A percentile compares a stretch with the other conserved stretches of the same genome.
Conservation (phyloP, 2,797 vertebrate species). For the Galaxias olidus region DNA sequence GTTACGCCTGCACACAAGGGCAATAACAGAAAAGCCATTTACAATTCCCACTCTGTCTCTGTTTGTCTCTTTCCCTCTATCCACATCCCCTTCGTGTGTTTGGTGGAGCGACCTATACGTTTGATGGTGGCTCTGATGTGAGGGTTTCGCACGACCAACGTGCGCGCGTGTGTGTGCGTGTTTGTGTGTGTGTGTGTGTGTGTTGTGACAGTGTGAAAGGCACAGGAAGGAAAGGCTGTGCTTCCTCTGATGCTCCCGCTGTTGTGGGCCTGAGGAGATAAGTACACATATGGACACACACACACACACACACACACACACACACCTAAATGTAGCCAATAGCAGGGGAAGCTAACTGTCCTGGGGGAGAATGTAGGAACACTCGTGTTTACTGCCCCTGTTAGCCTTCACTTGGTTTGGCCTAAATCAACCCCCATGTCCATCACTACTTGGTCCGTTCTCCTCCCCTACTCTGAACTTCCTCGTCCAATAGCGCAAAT, state of each 20-base stretch:
- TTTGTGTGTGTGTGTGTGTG: constrained; percentile 49
- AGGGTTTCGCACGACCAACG: not conserved
- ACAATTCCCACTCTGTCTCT: too few relatives aligned
- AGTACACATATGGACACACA: constrained; percentile 53
- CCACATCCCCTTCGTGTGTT: too few relatives aligned
- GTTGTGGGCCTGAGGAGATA: constrained; percentile 72
- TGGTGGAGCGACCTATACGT: too few relatives aligned
- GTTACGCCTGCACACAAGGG: too few relatives aligned
- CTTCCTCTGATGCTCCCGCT: constrained; percentile 79
- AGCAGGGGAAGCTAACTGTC: constrained; percentile 20
- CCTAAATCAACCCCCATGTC: constrained; percentile 41
- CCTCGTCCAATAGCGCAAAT: not conserved
- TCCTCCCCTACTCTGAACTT: not conserved
- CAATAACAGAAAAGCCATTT: too few relatives aligned
- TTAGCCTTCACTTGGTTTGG: constrained; percentile 59
- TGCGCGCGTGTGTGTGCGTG: constrained; percentile 9
- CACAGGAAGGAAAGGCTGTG: constrained; percentile 77
- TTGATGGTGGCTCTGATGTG: too few relatives aligned
- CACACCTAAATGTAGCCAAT: constrained; percentile 9
- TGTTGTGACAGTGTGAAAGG: constrained; percentile 77
- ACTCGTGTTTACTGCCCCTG: constrained; percentile 31
- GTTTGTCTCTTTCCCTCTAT: too few relatives aligned
- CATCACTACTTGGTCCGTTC: too few relatives aligned
- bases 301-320: constrained; percentile 42
- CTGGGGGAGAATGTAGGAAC: constrained; percentile 45